phyloP scores from a whole-genome alignment of 2,888 invertebrate species.

The Cataglyphis albicans region DNA sequence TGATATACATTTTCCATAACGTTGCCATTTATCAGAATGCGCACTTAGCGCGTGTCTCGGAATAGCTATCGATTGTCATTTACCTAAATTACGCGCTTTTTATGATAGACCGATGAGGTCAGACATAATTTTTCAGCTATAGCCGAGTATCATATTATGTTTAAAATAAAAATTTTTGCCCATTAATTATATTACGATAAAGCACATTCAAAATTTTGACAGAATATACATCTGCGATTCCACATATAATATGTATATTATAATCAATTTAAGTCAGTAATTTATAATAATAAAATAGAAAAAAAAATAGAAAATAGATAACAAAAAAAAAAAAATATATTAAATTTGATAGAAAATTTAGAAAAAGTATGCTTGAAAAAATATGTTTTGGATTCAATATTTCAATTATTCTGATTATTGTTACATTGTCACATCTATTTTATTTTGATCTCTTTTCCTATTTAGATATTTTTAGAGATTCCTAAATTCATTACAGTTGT shows the following conservation, averaged over 20 bases:
- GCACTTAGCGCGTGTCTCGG: conserved; percentile 44
- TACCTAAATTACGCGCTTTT: conserved; percentile 52
- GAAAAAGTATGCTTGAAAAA: not conserved
- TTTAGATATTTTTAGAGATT: not conserved
- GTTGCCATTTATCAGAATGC: conserved; percentile 34
- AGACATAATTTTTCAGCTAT: conserved; percentile 43
- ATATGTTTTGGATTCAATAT: not conserved
- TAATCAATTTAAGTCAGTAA: not conserved
- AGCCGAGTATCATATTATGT: not conserved
- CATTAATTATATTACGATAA: conserved; percentile 3
- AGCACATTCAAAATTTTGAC: not conserved
- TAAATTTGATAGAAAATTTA: not conserved
- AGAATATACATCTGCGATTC: not conserved
- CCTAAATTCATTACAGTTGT: not conserved
- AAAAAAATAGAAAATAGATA: not conserved
- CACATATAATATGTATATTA: too few species aligned
- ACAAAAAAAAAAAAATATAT: not conserved
- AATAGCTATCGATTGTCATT: conserved; percentile 60
- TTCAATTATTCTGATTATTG: not conserved
- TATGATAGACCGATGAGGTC: conserved; percentile 39
- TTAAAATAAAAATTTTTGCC: not conserved
- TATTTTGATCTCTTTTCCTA: too few species aligned
- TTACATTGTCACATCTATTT: not conserved
- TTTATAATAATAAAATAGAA: not conserved
- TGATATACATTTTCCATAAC: conserved; percentile 38